These are phyloP conservation scores for Typhlichthys eigenmanni DNA, from an alignment of 2,797 vertebrate species.

Conservation along the genomic window DNA sequence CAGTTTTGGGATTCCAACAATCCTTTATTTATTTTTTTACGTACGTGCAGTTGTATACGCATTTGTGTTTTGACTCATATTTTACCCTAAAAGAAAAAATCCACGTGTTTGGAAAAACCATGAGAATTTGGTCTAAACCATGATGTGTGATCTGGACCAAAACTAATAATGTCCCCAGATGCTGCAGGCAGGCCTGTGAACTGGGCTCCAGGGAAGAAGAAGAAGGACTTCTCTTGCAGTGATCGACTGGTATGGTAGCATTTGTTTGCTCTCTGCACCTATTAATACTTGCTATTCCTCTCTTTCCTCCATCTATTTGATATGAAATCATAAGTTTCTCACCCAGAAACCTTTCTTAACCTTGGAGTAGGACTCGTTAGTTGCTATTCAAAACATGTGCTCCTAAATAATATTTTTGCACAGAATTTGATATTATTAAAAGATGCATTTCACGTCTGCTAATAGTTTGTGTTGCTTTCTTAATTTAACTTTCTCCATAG, in stretches of 20 bases:
- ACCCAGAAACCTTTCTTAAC: background rate
- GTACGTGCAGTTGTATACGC: too few relatives aligned
- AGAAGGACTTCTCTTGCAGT: conserved; percentile 92
- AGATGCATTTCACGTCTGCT: background rate
- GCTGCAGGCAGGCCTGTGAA: conserved; percentile 88
- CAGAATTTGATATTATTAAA: background rate
- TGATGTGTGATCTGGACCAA: background rate
- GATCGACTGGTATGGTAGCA: conserved; percentile 83
- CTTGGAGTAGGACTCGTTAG: background rate
- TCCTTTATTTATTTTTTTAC: too few relatives aligned
- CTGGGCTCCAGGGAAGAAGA: conserved; percentile 89
- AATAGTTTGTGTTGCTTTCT: background rate
- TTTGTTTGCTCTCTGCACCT: background rate
- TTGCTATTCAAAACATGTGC: background rate
- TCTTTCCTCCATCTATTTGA: background rate
- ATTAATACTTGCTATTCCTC: background rate
- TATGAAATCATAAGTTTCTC: too few relatives aligned
- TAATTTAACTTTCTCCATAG: conserved; percentile 52
- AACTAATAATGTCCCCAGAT: conserved; percentile 67
- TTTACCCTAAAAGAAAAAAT: too few relatives aligned
- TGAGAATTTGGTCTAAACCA: too few relatives aligned
- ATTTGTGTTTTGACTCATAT: too few relatives aligned
- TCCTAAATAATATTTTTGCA: background rate
- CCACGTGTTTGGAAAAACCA: too few relatives aligned
- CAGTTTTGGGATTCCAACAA: too few relatives aligned